Evolutionary conservation across 1,140 invertebrate species (phyloP), one percentile per base, ranked within the genome.

Genomic region (Penaeus vannamei): DNA sequence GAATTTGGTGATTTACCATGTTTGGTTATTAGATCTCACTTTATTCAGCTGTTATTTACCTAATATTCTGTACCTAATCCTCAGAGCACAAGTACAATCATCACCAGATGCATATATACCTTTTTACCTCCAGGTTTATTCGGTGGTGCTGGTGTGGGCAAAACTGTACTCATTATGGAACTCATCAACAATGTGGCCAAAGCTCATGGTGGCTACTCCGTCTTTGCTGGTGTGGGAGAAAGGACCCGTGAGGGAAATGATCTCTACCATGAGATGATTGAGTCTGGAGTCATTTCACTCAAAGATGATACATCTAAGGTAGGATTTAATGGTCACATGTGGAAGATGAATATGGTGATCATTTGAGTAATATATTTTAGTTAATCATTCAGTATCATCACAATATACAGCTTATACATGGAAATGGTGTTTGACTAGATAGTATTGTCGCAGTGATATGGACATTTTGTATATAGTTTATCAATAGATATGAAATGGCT

Each of bases 171-270:
- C 88, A 99, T 99, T 94, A 99, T 99, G 99, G 99, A 99, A 94
- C 95, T 99, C 91, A 99, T 99, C 92, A 99, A 99, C 95, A 99
- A 99, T 92, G 98, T 99, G n/a, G 99, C 99, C 91, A 99, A 99
- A 93, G 98, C 98, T 92, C 99, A 99, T 93, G 98, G 99, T 96
- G 99, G 99, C 96, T 99, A 99, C 94, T 99, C 99, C 1, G 99
- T 99, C 87, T 99, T 99, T 93, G 99, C 99, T 92, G 99, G 99
- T 92, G 99, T 99, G 8, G 99, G 99, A 79, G 99, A 99, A 94
- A 95, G 99, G 93, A 99, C 99, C 32, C 97, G 99, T 93, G 99
- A 99, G 93, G 98, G 98, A 92, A 99, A 99, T 93, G 99, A 99
- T 95, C 95, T 99, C 89, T 99, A 99, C 93, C 97, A 99, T 93